Evolutionary conservation across 2,113 vertebrate genomes (phyloP).

Genomic region (Sakesphorus luctuosus): DNA sequence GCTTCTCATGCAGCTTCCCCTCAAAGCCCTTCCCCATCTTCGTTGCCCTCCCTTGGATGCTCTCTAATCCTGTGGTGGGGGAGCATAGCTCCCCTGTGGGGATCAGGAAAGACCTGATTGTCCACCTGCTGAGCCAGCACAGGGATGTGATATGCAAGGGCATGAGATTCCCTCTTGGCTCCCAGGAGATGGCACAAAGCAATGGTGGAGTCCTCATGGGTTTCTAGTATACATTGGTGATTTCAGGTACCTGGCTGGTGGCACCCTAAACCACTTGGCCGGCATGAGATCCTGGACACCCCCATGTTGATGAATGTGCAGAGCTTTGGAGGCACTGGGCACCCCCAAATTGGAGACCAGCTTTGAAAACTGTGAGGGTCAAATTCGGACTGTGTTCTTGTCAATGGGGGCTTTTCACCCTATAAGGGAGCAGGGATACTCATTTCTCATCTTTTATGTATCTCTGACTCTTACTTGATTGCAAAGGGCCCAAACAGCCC

Average conservation of each 20-base stretch:
- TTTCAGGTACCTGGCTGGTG: not conserved
- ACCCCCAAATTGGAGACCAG: not conserved
- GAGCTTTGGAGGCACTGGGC: not conserved
- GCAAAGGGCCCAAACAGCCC: not conserved
- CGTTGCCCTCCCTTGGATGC: not conserved
- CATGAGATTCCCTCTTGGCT: not conserved
- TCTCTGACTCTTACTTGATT: conserved; percentile 14
- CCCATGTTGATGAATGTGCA: accelerated
- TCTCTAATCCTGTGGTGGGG: not conserved
- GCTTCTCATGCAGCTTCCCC: not conserved
- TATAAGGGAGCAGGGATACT: not conserved
- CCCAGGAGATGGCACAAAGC: not conserved
- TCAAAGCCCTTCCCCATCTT: not conserved
- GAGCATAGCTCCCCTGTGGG: not conserved
- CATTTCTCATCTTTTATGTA: not conserved
- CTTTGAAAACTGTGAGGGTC: not conserved
- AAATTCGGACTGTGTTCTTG: not conserved
- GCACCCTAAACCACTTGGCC: not conserved
- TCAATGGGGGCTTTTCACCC: accelerated
- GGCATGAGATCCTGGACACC: not conserved
- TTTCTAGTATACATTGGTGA: not conserved
- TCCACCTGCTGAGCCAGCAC: not conserved
- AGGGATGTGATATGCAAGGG: not conserved
- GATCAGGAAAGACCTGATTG: not conserved
- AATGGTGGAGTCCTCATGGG: accelerated